Conservation (phyloP, 1,140 invertebrate species). For the Bombus superbus region DNA sequence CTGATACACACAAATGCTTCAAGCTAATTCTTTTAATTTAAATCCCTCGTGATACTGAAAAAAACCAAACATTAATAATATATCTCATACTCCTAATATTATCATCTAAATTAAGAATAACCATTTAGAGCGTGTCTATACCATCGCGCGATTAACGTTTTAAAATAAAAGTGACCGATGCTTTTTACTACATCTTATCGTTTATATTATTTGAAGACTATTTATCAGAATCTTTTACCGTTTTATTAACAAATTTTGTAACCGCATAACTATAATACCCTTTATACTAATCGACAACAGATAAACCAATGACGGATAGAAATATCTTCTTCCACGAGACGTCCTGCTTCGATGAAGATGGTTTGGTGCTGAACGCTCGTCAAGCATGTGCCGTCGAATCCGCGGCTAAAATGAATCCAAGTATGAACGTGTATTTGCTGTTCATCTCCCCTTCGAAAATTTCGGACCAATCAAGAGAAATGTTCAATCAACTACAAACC, state of each 20-base stretch:
- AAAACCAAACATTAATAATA: no score
- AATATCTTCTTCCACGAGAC: slow-evolving; percentile 86
- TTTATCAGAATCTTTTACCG: no score
- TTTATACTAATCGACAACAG: background rate
- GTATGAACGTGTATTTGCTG: slow-evolving; percentile 83
- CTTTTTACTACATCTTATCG: background rate
- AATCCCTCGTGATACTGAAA: no score
- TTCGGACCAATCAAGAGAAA: slow-evolving; percentile 69
- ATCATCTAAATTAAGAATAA: no score
- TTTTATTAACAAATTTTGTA: no score
- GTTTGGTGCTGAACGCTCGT: slow-evolving; percentile 80
- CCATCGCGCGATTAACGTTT: background rate
- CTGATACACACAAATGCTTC: no score
- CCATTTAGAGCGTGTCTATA: no score
- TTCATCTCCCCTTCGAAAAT: slow-evolving; percentile 82
- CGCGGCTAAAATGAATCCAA: slow-evolving; percentile 85
- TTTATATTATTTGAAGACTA: background rate
- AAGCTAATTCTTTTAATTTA: no score
- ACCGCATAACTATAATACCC: background rate
- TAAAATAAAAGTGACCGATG: background rate
- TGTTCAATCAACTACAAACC: slow-evolving; percentile 79
- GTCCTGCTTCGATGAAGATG: slow-evolving; percentile 79
- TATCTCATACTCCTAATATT: no score
- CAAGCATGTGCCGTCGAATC: slow-evolving; percentile 88
- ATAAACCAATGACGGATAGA: slow-evolving; percentile 66